Evolutionary conservation across 2,888 invertebrate genomes (phyloP), one percentile per base, ranked within the genome.

Genomic region (Poecilobothrus nobilitatus): DNA sequence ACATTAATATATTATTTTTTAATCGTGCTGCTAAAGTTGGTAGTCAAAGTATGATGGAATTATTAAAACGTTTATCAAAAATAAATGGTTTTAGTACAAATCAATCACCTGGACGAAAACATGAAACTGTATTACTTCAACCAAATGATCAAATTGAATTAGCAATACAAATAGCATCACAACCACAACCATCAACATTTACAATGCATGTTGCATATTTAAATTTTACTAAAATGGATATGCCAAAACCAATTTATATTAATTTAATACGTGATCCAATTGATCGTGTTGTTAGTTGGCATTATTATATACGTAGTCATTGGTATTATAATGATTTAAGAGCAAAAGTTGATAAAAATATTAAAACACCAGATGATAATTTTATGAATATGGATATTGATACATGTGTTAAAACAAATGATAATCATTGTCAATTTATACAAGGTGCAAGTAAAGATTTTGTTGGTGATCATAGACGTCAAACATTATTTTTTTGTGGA

Each of bases 271-370:
- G 94, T 21, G 93, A 95, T 81, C 94, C 94, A 0, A 88, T 94
- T 61, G 94, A 95, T 79, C 85, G 94, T 63, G 89, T 93, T 37
- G 92, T 94, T 76, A 93, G 93, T 8, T 94, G 94, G 94, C 94
- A 93, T 78, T 94, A 94, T 81, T 94, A 94, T 80, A 89, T 92
- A 15, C 83, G 94, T 67, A 92, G 93, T 0, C 92, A 93, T 0
- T 94, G 94, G 94, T 92, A 92, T 83, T 92, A 91, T 77, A 91
- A 92, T 22, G 92, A 92, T 91, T 80, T 92, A 34, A 91, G 90
- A 77, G 92, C 90, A 21, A 66, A 63, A 91, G 92, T 69, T 22
- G 69, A 68, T 64, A 44, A 62, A 10, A 66, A 66, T 53, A 66
- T 71, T 10, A 65, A 67, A 67, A 74, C 71, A 12, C 75, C 74